Evolutionary conservation across 2,888 invertebrate genomes (phyloP).

Genomic region (Lordiphosa fenestrarum): DNA sequence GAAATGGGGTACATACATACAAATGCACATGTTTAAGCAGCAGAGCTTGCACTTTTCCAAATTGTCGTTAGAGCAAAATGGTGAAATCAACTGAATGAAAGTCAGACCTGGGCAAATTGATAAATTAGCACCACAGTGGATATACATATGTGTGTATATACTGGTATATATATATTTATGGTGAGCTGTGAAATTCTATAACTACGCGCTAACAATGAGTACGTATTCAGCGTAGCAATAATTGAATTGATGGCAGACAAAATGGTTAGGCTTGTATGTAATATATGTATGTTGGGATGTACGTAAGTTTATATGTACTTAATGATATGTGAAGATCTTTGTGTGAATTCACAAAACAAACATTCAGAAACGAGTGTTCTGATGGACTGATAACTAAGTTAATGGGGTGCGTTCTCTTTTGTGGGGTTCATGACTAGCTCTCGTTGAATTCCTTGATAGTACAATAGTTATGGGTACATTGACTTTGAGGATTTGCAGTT

Average conservation of each 20-base stretch:
- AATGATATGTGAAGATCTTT: constrained; percentile 11
- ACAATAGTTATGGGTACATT: background rate
- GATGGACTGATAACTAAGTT: constrained; percentile 26
- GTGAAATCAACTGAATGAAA: constrained; percentile 57
- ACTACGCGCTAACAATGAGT: constrained; percentile 53
- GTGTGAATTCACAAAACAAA: constrained; percentile 58
- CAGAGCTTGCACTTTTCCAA: constrained; percentile 61
- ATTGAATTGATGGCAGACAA: constrained; percentile 73
- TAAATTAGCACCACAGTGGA: constrained; percentile 45
- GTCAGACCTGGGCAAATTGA: constrained; percentile 61
- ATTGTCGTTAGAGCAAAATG: constrained; percentile 48
- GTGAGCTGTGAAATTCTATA: constrained; percentile 44
- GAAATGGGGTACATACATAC: too few relatives aligned
- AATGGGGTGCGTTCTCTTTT: background rate
- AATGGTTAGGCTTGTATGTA: constrained; percentile 48
- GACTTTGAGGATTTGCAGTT: too few relatives aligned
- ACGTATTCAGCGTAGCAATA: constrained; percentile 37
- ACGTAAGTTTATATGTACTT: too few relatives aligned
- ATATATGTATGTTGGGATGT: too few relatives aligned
- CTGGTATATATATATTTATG: constrained; percentile 8
- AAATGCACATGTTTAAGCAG: constrained; percentile 2
- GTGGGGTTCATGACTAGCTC: background rate
- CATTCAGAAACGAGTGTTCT: constrained; percentile 34
- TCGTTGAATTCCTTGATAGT: background rate
- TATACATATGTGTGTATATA: constrained; percentile 3